These are phyloP conservation scores for Misgurnus mizolepis DNA, from an alignment of 2,113 vertebrate species.

Conservation along the genomic window DNA sequence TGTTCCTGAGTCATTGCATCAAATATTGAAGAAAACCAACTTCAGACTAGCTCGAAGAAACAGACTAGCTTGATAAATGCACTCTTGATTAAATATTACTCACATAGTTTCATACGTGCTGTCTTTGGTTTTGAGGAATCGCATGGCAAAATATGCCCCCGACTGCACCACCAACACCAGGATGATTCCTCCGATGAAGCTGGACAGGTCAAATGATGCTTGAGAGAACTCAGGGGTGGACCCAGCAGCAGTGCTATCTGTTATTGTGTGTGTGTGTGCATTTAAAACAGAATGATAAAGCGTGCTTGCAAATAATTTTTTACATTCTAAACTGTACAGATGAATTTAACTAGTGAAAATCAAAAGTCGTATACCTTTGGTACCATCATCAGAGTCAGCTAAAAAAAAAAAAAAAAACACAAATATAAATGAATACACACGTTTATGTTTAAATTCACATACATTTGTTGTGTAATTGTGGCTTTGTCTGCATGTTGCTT, in stretches of 20 bases:
- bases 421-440: neutral
- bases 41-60: neutral
- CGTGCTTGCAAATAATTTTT: too few relatives aligned
- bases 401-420: conserved; percentile 5
- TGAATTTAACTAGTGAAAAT: neutral
- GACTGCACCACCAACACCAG: conserved; percentile 87
- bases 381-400: conserved; percentile 22
- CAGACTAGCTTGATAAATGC: neutral
- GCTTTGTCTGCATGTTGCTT: conserved; percentile 40
- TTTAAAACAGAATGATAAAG: neutral
- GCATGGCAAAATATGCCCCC: conserved; percentile 82
- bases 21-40: neutral
- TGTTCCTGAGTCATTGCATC: neutral
- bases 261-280: neutral
- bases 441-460: neutral
- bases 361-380: conserved; percentile 29
- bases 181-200: conserved; percentile 89
- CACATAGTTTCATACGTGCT: conserved; percentile 93
- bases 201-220: conserved; percentile 86
- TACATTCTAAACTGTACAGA: neutral
- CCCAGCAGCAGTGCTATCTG: conserved; percentile 35
- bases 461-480: conserved; percentile 9
- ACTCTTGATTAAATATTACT: conserved; percentile 62
- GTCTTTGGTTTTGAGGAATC: conserved; percentile 90
- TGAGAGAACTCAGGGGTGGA: conserved; percentile 70